Evolutionary conservation across 2,113 vertebrate species (phyloP), one percentile per base, ranked within the genome.

Genomic region (Carassius auratus): DNA sequence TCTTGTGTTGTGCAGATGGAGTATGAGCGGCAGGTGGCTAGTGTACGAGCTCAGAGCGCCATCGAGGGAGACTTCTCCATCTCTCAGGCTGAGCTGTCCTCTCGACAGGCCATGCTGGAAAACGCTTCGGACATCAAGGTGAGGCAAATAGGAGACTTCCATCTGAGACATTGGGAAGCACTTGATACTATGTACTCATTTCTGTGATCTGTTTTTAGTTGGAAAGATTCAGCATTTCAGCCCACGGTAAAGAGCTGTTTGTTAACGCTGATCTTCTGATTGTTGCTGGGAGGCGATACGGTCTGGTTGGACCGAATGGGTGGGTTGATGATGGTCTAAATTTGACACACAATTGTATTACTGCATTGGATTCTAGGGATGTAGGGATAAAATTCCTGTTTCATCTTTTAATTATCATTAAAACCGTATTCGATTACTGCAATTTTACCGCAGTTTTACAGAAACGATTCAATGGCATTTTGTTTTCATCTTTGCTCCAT

Each of bases 121-220:
- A 98, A 98, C 0, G 97, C 97, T 14, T 97, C 97, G 0, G 97
- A 98, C 55, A 98, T 98, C 86, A 98, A 98, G 96, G 97, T 97
- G 3, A 83, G 21, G 8, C 6, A 0, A 42, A 5, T 33, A 13
- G 61, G 21, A 81, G 5, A 1, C 42, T 42, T 8, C 23, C 8
- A 23, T 33, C 8, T 21, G 6, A 55, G 2, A 26, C 2, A 2
- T 8, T n/a, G 36, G 8, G 19, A 48, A 36, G 13, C 23, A 10
- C 26, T 69, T 33, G 15, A 0, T 45, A 5, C 45, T 68, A 10
- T 45, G 74, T 61, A 17, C 50, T 26, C 0, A 38, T 66, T 85
- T 10, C 74, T 71, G 0, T 73, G 1, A 23, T 48, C 5, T 64
- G 3, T 38, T 66, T 38, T 2, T 77, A 98, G 97, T 90, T 98